These are phyloP conservation scores for Tragelaphus scriptus DNA, from an alignment of 2,113 vertebrate species.

Conservation along the genomic window DNA sequence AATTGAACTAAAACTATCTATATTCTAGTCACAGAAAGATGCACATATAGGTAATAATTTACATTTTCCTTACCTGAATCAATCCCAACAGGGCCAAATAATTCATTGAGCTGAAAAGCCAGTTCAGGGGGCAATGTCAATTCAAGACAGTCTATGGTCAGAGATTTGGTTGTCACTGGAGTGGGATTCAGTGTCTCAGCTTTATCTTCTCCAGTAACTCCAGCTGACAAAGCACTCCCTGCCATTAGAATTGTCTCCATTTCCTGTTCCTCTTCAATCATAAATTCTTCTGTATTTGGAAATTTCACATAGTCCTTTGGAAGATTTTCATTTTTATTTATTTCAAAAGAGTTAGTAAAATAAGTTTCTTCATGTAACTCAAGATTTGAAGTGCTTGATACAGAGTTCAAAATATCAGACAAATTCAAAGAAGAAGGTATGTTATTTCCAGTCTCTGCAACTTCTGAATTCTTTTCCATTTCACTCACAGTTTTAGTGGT, in stretches of 20 bases:
- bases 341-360: constrained; percentile 47
- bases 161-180: constrained; percentile 56
- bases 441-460: constrained; percentile 37
- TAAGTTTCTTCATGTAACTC: constrained; percentile 54
- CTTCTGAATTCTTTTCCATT: constrained; percentile 14
- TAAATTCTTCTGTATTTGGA: constrained; percentile 17
- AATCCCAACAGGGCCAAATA: constrained; percentile 96
- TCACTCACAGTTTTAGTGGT: constrained; percentile 24
- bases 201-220: constrained; percentile 62
- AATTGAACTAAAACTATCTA: background rate
- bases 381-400: constrained; percentile 39
- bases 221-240: background rate
- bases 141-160: constrained; percentile 91
- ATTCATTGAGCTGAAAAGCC: constrained; percentile 92
- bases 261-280: constrained; percentile 59
- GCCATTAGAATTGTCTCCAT: constrained; percentile 59
- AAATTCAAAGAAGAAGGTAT: constrained; percentile 32
- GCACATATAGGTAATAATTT: background rate
- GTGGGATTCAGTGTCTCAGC: constrained; percentile 37
- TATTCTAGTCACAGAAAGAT: background rate
- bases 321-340: constrained; percentile 63
- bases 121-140: constrained; percentile 92
- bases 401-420: constrained; percentile 31
- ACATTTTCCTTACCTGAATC: constrained; percentile 87
- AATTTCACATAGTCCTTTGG: constrained; percentile 25